phyloP scores from a whole-genome alignment of 37 sponge, comb jelly and placozoan genomes.

The Halichondria panicea region DNA sequence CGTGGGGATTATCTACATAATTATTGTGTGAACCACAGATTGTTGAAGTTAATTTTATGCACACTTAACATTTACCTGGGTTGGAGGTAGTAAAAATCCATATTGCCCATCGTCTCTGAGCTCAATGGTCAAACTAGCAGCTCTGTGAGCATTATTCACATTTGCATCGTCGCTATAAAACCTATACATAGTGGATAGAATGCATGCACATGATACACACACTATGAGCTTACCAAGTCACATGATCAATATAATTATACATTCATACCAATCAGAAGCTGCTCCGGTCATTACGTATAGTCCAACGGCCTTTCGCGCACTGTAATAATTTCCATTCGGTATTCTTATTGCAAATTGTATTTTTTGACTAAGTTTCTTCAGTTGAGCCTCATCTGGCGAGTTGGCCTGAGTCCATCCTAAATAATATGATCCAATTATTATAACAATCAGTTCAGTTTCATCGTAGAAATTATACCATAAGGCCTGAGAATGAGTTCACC shows the following conservation, averaged over 20 bases:
- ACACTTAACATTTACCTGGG: no score
- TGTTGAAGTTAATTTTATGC: no score
- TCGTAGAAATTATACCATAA: slow-evolving; percentile 35
- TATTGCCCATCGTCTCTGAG: slow-evolving; percentile 67
- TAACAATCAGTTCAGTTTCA: no score
- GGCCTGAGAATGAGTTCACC: slow-evolving; percentile 77
- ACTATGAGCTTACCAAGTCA: no score
- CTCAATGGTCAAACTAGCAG: slow-evolving; percentile 76
- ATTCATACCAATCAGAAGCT: slow-evolving; percentile 65
- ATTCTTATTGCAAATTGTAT: background rate
- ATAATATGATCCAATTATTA: no score
- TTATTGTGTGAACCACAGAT: no score
- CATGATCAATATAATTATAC: no score
- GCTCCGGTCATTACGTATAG: slow-evolving; percentile 61
- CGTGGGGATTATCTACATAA: slow-evolving; percentile 59
- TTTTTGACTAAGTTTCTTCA: slow-evolving; percentile 37
- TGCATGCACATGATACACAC: no score
- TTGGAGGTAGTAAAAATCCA: slow-evolving; percentile 59
- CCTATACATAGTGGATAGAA: no score
- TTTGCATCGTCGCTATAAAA: slow-evolving; percentile 65
- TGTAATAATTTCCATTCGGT: slow-evolving; percentile 32
- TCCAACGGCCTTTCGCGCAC: slow-evolving; percentile 24
- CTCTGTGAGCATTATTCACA: slow-evolving; percentile 33
- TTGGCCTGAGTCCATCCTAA: slow-evolving; percentile 53
- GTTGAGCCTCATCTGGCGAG: slow-evolving; percentile 55